Base-by-base conservation (phyloP, 1,140 invertebrate genomes). In the Hydropsyche tenuis region DNA sequence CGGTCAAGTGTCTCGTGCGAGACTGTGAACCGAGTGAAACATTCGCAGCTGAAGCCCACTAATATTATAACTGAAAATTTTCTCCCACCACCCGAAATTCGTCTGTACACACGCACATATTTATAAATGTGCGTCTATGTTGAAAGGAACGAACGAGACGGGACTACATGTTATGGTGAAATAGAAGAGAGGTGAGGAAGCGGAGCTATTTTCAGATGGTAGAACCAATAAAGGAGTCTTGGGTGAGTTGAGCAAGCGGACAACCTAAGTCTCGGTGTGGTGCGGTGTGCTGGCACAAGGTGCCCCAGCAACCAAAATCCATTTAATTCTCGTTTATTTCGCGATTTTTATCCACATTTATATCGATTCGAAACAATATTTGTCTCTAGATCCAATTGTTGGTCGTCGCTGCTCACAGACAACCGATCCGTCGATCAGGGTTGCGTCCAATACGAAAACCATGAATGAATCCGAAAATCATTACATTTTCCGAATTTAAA, bases 141-240 rank as follows among this genome's bases (percentile, higher is more conserved):
- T 72, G 78, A 65, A 82, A 74, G 81, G 74, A 82, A 82, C 79
- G 45, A 81, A 78, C 81, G 82, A 78, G 78, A 77, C 76, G 48
- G 72, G 62, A 79, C 23, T 72, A 79, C 81, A 82, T 81, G 81
- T 82, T 81, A 69, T 27, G 37, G 72, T 70, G 75, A 53, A 62
- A 73, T 46, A 63, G 68, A 63, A 70, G 74, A 75, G 51, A 70
- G 25, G 53, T 66, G 53, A 69, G 70, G 70, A 78, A 75, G 74
- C 74, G 69, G 78, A 80, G 82, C 83, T 87, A 86, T 85, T 86
- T 86, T 84, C 83, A 85, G 85, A 80, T 79, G 51, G 72, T 76
- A 80, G 81, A 83, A 79, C 86, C 85, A 87, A 87, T 85, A 87
- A 87, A 87, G 86, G 84, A 82, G 84, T 81, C 79, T 83, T 80